Conservation (phyloP, 2,888 invertebrate species). For the Acleris sparsana region DNA sequence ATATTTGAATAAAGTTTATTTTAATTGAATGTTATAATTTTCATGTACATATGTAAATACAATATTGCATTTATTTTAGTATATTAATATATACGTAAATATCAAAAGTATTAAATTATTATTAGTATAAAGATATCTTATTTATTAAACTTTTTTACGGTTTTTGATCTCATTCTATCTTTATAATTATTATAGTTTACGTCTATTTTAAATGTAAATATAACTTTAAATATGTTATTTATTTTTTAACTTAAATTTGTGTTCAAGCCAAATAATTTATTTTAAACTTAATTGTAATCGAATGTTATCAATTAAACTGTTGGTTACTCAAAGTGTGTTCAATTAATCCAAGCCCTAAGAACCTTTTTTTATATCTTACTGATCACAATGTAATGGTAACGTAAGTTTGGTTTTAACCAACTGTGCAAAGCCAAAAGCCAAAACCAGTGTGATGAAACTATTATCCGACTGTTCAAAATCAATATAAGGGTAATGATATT, state of each 20-base stretch:
- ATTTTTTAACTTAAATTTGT: conserved; percentile 43
- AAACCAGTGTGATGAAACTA: too few species aligned
- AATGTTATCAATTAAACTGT: conserved; percentile 71
- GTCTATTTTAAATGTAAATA: conserved; percentile 30
- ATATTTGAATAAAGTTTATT: neutral
- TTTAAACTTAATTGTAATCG: conserved; percentile 58
- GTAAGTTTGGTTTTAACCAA: too few species aligned
- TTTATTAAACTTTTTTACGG: conserved; percentile 46
- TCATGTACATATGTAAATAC: conserved; percentile 53
- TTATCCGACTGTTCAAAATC: too few species aligned
- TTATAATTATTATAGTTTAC: conserved; percentile 19
- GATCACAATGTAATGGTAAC: too few species aligned
- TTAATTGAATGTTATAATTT: conserved; percentile 24
- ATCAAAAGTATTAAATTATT: conserved; percentile 33
- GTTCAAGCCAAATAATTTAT: conserved; percentile 51
- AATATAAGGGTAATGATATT: too few species aligned
- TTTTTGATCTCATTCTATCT: conserved; percentile 34
- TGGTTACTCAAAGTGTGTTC: conserved; percentile 57
- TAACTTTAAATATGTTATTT: conserved; percentile 19
- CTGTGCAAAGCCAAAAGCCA: too few species aligned
- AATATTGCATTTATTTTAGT: conserved; percentile 63
- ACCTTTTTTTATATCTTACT: too few species aligned
- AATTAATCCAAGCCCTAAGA: conserved; percentile 26
- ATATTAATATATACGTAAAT: conserved; percentile 41
- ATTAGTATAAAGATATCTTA: conserved; percentile 36